Conservation (phyloP, 2,797 vertebrate species). For the Anableps anableps region DNA sequence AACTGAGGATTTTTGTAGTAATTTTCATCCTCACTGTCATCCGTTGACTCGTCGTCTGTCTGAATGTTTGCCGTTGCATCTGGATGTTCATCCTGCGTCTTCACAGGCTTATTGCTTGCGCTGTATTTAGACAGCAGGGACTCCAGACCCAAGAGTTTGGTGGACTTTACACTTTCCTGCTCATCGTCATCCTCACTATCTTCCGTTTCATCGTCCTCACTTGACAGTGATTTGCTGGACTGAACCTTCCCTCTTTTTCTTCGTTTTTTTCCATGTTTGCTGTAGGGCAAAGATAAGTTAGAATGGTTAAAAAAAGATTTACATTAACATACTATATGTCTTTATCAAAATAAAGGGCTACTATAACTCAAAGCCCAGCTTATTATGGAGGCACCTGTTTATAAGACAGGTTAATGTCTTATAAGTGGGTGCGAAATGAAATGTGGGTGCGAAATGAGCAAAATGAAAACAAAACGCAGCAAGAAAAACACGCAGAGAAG, state of each 20-base stretch:
- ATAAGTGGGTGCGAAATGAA: too few relatives aligned
- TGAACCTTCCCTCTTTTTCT: neutral
- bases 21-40: constrained; percentile 3
- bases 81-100: neutral
- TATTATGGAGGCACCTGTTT: neutral
- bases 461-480: too few relatives aligned
- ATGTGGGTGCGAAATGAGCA: too few relatives aligned
- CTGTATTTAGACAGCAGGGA: neutral
- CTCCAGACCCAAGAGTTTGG: neutral
- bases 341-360: neutral
- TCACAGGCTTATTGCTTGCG: neutral
- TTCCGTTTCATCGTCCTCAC: neutral
- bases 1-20: neutral
- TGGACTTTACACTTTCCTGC: neutral
- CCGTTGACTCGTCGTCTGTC: neutral
- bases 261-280: neutral
- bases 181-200: constrained; percentile 2
- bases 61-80: neutral
- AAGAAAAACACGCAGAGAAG: too few relatives aligned
- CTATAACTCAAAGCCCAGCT: too few relatives aligned
- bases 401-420: too few relatives aligned
- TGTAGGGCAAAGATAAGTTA: neutral
- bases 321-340: neutral
- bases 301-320: neutral
- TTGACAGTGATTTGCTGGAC: neutral